Percentiles rank a stretch among this genome's conserved stretches.
Evolutionary conservation across 2,797 vertebrate species (phyloP).

Genomic region (Chromobotia macracanthus): DNA sequence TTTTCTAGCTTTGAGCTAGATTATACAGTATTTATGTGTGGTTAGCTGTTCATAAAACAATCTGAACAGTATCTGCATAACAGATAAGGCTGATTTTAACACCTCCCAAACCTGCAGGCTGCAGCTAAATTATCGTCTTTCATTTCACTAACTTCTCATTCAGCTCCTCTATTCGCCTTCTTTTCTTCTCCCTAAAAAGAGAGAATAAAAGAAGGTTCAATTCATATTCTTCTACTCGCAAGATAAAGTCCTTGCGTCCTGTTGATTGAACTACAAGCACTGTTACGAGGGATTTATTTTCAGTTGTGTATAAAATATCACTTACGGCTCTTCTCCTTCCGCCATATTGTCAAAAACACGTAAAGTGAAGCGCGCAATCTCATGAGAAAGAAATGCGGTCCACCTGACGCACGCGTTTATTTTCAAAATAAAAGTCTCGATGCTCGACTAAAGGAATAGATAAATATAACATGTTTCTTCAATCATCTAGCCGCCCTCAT

Average conservation of each 20-base stretch:
- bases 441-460: too few species aligned
- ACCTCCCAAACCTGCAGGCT: constrained; percentile 69
- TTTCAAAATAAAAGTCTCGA: constrained; percentile 43
- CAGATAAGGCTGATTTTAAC: constrained; percentile 53
- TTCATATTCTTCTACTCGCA: constrained; percentile 76
- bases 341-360: constrained; percentile 79
- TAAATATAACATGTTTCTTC: too few species aligned
- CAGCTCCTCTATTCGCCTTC: constrained; percentile 95
- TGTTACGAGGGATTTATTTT: constrained; percentile 62
- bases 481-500: too few species aligned
- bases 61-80: constrained; percentile 1
- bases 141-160: constrained; percentile 88
- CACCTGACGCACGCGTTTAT: not conserved
- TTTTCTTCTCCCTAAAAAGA: constrained; percentile 98
- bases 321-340: constrained; percentile 91
- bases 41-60: constrained; percentile 3
- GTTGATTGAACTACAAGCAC: constrained; percentile 63
- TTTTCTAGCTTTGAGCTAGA: constrained; percentile 34
- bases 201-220: constrained; percentile 95
- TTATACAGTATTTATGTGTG: not conserved
- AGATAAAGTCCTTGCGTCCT: constrained; percentile 50
- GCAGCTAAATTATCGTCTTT: constrained; percentile 72
- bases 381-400: not conserved
- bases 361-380: constrained; percentile 17
- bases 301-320: constrained; percentile 68